Base-by-base conservation (phyloP, 2,888 invertebrate species). In the Drepanosiphum platanoidis region DNA sequence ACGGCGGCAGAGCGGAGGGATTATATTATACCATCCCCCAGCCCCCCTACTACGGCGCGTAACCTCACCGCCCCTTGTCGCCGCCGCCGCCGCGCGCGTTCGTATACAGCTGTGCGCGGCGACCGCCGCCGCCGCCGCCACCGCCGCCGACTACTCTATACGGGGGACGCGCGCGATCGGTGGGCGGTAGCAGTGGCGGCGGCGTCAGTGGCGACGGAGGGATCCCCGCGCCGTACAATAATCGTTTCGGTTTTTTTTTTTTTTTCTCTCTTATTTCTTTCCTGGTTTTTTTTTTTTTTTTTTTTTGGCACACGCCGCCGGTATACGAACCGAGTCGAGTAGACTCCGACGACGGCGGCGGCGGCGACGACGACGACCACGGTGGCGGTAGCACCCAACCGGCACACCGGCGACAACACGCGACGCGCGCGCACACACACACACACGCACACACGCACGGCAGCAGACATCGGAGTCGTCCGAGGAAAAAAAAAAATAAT, bases 221-320 rank as follows among this genome's bases (percentile, higher is more conserved):
- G 34, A 71, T 15, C 30, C 74, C 64, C 82, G 72, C 82, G 82
- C 81, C 81, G 71, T 71, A 81, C 71, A 72, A 72, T 82, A 74
- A 83, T 74, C 74, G 74, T 74, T 83, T 83, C 32, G n/a, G 58
- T 66, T n/a, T 34, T 75, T 71, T 82, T 42, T 61, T 82, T 71
- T 72, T 74, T 71, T 22, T 22, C 34, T 39, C 36, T 42, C 68
- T 58, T 61, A 52, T 52, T 52, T 52, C 52, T 52, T 22, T 52
- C 46, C 74, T 32, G 34, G 58, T 8, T 61, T 52, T 13, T 58
- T 74, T 42, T 72, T 58, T 32, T 58, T 58, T 32, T 81, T 52
- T 71, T 34, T 83, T 83, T 82, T 82, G 82, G 82, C 82, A 82
- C 72, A 82, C 61, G 58, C 58, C 39, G 72, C 82, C 71, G 81